phyloP scores from a whole-genome alignment of 2,888 invertebrate genomes.

The Baronia brevicornis region DNA sequence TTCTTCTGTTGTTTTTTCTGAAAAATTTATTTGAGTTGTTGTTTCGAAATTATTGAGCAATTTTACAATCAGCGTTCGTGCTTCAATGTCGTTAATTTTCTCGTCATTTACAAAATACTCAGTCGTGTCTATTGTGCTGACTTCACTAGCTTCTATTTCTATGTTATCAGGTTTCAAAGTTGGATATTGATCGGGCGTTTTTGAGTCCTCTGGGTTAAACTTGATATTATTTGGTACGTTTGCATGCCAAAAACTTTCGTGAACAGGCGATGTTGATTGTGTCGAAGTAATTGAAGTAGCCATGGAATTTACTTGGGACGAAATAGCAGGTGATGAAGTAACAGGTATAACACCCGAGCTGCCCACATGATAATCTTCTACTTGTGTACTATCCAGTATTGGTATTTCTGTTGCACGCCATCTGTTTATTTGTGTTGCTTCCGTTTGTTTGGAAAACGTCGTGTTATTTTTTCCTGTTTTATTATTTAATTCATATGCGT shows the following conservation, averaged over 20 bases:
- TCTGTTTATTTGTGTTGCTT: conserved; percentile 23
- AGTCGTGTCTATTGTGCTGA: conserved; percentile 18
- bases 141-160: conserved; percentile 19
- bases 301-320: conserved; percentile 27
- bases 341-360: conserved; percentile 59
- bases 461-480: too few relatives aligned
- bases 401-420: conserved; percentile 24
- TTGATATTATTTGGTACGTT: conserved; percentile 47
- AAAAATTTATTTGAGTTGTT: conserved; percentile 21
- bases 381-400: conserved; percentile 38
- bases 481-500: too few relatives aligned
- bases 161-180: conserved; percentile 24
- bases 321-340: conserved; percentile 19
- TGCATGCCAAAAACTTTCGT: conserved; percentile 33
- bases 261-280: conserved; percentile 19
- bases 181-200: conserved; percentile 47
- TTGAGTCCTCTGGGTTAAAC: conserved; percentile 60
- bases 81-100: conserved; percentile 20
- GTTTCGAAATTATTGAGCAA: conserved; percentile 38
- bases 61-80: conserved; percentile 36
- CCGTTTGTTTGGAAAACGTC: conserved; percentile 17
- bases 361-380: conserved; percentile 58
- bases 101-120: conserved; percentile 13
- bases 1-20: conserved; percentile 13
- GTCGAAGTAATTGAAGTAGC: conserved; percentile 34